Evolutionary conservation across 1,140 invertebrate species (phyloP), one percentile per base, ranked within the genome.

Genomic region (Atta cephalotes): DNA sequence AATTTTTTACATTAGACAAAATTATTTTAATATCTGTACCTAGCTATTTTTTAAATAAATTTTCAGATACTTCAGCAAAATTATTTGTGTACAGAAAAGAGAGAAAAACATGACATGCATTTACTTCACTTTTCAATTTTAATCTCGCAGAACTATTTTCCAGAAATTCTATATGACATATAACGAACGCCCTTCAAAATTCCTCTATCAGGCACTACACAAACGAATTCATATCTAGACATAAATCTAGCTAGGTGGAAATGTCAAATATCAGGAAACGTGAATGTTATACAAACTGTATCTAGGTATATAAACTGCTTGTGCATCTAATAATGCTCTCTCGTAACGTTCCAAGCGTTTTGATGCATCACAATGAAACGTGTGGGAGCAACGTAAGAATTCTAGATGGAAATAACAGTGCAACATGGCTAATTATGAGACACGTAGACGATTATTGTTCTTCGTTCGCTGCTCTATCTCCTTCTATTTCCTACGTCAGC

Each of bases 361-460:
- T 31, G 51, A 81, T 28, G 35, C 16, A 25, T 53, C 14, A 80
- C 65, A 80, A 70, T 81, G 65, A 60, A 81, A 81, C 25, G 31
- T 53, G 79, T 81, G 79, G 65, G 49, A 81, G 35, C 31, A 25
- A 18, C n/a, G 39, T 10, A 14, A 16, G 51, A 60, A 81, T 71
- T 21, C 21, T 21, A 56, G 31, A 71, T 81, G 65, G 51, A 58
- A 81, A 71, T 60, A 71, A 49, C 28, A 45, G 79, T 14, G 79
- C 31, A 39, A 71, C 16, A 58, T 12, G 78, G 63, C 53, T 71
- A 81, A 81, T 81, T 81, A 14, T 28, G 79, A 71, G 78, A 35
- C 62, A 53, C 62, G 28, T 49, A 14, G 45, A 80, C 31, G 65
- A 71, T 60, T 60, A 60, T 71, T 71, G 14, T 81, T 9, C 16